phyloP scores from a whole-genome alignment of 2,113 vertebrate genomes.

The Galbula dea region DNA sequence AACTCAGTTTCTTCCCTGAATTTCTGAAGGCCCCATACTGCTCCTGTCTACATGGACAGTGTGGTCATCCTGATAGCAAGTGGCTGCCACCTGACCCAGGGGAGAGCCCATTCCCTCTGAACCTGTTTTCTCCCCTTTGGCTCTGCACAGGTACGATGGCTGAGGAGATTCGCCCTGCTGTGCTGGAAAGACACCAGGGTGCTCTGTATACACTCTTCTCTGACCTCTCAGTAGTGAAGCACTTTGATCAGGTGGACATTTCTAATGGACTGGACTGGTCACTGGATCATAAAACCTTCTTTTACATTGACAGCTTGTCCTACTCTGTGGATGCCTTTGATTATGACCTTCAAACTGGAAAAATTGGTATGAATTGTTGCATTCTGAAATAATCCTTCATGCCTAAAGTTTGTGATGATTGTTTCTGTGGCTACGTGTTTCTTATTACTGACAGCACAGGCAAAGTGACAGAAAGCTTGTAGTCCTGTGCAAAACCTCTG shows the following conservation, averaged over 20 bases:
- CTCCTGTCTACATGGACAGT: rapidly evolving
- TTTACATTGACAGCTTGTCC: constrained; percentile 91
- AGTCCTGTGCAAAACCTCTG: neutral
- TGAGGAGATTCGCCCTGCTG: constrained; percentile 75
- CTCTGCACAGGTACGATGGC: constrained; percentile 81
- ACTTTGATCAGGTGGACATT: constrained; percentile 88
- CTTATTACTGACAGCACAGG: neutral
- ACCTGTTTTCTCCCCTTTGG: neutral
- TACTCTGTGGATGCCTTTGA: constrained; percentile 88
- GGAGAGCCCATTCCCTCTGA: neutral
- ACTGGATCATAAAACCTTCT: constrained; percentile 84
- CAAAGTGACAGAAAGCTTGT: neutral
- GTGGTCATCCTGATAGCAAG: neutral
- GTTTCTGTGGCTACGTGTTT: neutral
- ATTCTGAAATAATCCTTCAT: neutral
- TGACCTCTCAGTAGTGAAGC: constrained; percentile 76
- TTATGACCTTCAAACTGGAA: constrained; percentile 83
- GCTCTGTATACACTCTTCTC: constrained; percentile 77
- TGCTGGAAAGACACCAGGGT: constrained; percentile 79
- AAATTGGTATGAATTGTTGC: constrained; percentile 70
- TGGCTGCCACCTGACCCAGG: neutral
- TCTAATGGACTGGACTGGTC: constrained; percentile 97
- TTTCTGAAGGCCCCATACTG: neutral
- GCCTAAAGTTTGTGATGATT: neutral
- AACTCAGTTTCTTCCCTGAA: neutral